Conservation (phyloP, 30 jellyfish, hydroid and myxozoan genomes). For the Phacellophora camtschatica region DNA sequence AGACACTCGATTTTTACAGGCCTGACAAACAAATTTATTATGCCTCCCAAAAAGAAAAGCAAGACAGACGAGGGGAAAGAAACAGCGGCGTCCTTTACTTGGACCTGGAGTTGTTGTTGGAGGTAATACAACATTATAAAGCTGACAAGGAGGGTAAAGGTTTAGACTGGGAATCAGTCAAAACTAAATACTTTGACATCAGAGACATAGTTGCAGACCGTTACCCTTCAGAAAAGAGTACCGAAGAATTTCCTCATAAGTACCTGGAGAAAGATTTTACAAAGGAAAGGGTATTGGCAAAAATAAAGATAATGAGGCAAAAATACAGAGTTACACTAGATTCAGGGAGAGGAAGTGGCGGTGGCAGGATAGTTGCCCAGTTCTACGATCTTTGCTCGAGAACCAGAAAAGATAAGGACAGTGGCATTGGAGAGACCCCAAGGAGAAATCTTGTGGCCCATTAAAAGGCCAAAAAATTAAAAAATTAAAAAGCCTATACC, state of each 20-base stretch:
- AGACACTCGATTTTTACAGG: no score
- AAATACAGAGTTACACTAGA: not conserved
- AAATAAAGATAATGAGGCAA: not conserved
- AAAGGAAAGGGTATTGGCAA: not conserved
- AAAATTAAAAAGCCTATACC: not conserved
- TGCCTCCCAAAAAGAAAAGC: no score
- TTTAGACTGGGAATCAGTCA: constrained; percentile 8
- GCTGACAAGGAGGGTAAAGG: constrained; percentile 13
- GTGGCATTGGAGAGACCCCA: not conserved
- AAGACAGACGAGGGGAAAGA: no score
- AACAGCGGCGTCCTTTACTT: no score
- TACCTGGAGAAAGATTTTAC: not conserved
- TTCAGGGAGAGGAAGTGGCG: constrained; percentile 8
- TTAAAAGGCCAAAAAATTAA: not conserved
- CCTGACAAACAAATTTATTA: no score
- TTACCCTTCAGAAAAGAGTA: not conserved
- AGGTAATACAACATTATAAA: not conserved
- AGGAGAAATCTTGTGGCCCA: not conserved
- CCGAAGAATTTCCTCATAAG: not conserved
- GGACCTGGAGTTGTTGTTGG: not conserved
- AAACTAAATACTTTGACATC: not conserved
- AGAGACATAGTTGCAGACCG: not conserved
- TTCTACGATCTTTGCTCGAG: not conserved
- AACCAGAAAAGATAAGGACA: not conserved
- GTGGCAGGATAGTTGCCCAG: constrained; percentile 19